Base-by-base conservation (phyloP, 2,113 vertebrate species). In the Myotis lucifugus region DNA sequence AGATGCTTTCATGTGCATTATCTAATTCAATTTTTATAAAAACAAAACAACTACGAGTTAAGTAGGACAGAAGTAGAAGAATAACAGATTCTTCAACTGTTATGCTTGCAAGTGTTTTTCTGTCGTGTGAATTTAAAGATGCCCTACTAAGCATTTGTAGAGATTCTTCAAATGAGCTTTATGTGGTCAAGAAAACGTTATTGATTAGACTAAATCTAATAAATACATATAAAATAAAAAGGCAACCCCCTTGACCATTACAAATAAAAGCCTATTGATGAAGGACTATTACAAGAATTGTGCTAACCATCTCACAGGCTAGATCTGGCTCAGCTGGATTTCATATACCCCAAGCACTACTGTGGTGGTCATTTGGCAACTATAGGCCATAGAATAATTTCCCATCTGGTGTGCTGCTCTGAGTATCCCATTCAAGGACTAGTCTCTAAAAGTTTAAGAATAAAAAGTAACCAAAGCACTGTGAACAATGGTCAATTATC, bases 401-500 rank as follows among this genome's bases (percentile, higher is more conserved):
- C 95, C 97, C 97, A 97, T 97, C 95, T 97, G 96, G 54, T 95
- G 85, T 74, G 82, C 95, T 59, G 90, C 88, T 93, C 50, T 0
- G n/a, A 86, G 85, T 40, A 84, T 79, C 81, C 92, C 92, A 96
- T 97, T 96, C 92, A 96, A 95, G 78, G 83, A 86, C 96, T 88
- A 46, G 94, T 95, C 94, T 97, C 95, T 85, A 91, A 92, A 97
- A 97, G 92, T 97, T 97, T 94, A 96, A 95, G 96, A 95, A 97
- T 95, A 97, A 97, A 97, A 97, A 97, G 96, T 97, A 96, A 93
- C 95, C 91, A 97, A 95, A 92, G 96, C 97, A 78, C 69, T 83
- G 90, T 40, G 91, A 97, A 97, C 97, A 97, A 96, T 97, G 93
- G 95, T 97, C 97, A 97, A 97, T 97, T 97, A 97, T 96, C 92